phyloP scores from a whole-genome alignment of 2,888 invertebrate genomes.

The Ornithoptera priamus region DNA sequence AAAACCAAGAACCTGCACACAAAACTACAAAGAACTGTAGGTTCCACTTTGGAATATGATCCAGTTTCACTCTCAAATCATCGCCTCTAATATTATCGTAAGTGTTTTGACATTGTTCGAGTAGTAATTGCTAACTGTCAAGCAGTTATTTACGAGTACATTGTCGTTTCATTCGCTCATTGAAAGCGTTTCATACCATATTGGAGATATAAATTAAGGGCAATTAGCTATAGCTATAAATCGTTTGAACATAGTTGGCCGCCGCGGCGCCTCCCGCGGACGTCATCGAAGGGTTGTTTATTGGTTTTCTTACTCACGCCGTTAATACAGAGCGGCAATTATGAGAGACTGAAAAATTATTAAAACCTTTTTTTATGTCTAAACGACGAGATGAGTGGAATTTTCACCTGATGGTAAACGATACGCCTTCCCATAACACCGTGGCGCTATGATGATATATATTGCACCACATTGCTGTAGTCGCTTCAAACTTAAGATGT shows the following conservation, averaged over 20 bases:
- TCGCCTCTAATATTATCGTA: too few species aligned
- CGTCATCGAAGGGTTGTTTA: slow-evolving; percentile 65
- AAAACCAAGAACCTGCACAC: too few species aligned
- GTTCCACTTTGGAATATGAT: too few species aligned
- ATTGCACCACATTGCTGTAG: too few species aligned
- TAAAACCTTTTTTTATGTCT: neutral
- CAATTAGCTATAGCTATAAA: slow-evolving; percentile 67
- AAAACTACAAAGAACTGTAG: too few species aligned
- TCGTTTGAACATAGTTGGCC: slow-evolving; percentile 48
- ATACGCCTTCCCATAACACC: too few species aligned
- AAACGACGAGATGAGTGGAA: too few species aligned
- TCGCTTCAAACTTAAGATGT: too few species aligned
- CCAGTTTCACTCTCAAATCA: too few species aligned
- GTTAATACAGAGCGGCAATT: slow-evolving; percentile 33
- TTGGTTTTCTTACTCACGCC: slow-evolving; percentile 53
- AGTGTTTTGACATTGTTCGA: too few species aligned
- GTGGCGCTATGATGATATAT: too few species aligned
- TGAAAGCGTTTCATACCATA: slow-evolving; percentile 21
- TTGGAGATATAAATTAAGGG: slow-evolving; percentile 56
- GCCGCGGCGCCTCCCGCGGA: slow-evolving; percentile 54
- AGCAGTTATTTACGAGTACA: slow-evolving; percentile 19
- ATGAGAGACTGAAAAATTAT: neutral
- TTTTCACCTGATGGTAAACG: too few species aligned
- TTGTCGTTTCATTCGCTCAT: slow-evolving; percentile 11
- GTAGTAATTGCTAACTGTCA: neutral